phyloP scores from a whole-genome alignment of 2,797 vertebrate genomes.

The Gila robusta region DNA sequence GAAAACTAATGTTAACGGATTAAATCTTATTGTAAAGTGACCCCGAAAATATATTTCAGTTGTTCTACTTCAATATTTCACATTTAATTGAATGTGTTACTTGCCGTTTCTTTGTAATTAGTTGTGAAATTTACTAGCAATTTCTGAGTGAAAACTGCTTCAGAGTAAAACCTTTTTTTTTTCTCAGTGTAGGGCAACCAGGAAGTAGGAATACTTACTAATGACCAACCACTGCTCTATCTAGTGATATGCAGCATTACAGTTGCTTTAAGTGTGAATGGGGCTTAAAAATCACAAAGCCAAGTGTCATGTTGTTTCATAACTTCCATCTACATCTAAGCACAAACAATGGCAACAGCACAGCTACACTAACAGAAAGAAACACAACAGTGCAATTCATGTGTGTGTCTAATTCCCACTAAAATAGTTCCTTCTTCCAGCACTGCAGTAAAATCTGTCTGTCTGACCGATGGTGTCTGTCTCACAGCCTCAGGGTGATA shows the following conservation, averaged over 20 bases:
- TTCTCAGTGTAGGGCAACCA: not conserved
- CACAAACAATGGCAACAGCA: not conserved
- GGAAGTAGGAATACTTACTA: not conserved
- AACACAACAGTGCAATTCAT: not conserved
- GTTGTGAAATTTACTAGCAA: not conserved
- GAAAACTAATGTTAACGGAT: not conserved
- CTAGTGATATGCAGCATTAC: not conserved
- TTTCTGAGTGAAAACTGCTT: not conserved
- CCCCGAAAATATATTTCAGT: not conserved
- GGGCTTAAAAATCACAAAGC: not conserved
- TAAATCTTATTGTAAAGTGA: not conserved
- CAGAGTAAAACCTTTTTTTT: not conserved
- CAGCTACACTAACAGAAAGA: not conserved
- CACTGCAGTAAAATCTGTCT: constrained; percentile 27
- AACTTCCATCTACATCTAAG: not conserved
- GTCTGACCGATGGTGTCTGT: not conserved
- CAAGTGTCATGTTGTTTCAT: not conserved
- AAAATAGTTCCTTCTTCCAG: constrained; percentile 19
- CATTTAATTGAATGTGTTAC: not conserved
- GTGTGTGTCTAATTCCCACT: not conserved
- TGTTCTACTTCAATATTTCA: not conserved
- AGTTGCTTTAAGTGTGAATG: not conserved
- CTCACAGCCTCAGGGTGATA: not conserved
- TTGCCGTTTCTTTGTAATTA: not conserved
- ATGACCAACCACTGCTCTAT: not conserved